Conservation (phyloP, 2,797 vertebrate species). For the Chelon auratus region DNA sequence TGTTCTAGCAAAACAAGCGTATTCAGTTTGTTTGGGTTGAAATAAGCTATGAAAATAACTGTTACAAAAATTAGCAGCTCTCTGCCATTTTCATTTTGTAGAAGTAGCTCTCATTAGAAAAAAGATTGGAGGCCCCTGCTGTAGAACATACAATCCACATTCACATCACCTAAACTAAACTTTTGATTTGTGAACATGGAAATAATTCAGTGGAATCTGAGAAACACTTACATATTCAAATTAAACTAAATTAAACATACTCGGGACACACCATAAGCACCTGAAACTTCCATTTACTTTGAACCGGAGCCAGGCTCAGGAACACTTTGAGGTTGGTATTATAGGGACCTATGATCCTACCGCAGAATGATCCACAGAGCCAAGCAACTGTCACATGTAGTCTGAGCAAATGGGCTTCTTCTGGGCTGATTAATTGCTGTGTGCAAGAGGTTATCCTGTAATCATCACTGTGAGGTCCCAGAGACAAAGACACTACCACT, state of each 20-base stretch:
- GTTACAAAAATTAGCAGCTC: no score
- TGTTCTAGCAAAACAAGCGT: no score
- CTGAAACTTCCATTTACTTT: constrained; percentile 47
- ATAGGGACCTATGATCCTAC: constrained; percentile 39
- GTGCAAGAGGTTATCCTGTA: constrained; percentile 71
- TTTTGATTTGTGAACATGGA: not conserved
- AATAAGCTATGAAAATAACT: no score
- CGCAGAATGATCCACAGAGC: constrained; percentile 45
- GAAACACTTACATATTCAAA: constrained; percentile 28
- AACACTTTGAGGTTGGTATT: constrained; percentile 62
- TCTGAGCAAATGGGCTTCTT: constrained; percentile 52
- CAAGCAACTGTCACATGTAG: constrained; percentile 67
- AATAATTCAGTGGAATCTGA: constrained; percentile 8
- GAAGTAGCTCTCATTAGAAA: no score
- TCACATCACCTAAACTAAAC: not conserved
- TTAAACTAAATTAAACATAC: constrained; percentile 16
- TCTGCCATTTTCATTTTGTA: no score
- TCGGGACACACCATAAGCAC: constrained; percentile 45
- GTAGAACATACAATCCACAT: not conserved
- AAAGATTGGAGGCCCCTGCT: no score
- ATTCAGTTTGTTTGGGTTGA: no score
- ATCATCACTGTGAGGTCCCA: constrained; percentile 66
- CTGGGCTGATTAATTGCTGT: constrained; percentile 74
- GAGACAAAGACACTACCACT: constrained; percentile 55
- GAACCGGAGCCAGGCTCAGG: constrained; percentile 42